phyloP scores from a whole-genome alignment of 92 coral and sea anemone species.

The Porites evermanni region DNA sequence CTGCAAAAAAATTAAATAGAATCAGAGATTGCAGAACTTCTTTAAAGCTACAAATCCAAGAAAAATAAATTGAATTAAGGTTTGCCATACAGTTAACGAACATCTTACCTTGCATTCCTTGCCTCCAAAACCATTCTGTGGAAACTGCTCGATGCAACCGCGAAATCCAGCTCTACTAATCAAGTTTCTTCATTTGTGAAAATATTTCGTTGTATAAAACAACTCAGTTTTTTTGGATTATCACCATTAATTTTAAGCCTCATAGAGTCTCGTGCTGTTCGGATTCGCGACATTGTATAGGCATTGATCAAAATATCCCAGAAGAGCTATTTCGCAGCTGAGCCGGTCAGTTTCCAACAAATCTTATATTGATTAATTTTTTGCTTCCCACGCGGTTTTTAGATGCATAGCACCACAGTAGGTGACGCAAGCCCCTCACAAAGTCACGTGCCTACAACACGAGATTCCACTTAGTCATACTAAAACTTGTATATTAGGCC shows the following conservation, averaged over 20 bases:
- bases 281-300: constrained; percentile 46
- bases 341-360: constrained; percentile 36
- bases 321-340: constrained; percentile 37
- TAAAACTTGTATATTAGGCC: not conserved
- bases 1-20: not conserved
- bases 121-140: constrained; percentile 25
- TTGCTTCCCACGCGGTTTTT: not conserved
- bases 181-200: constrained; percentile 12
- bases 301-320: not conserved
- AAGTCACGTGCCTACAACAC: constrained; percentile 49
- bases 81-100: not conserved
- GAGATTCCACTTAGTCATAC: constrained; percentile 15
- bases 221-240: not conserved
- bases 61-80: not conserved
- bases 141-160: constrained; percentile 57
- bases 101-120: constrained; percentile 14
- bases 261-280: constrained; percentile 45
- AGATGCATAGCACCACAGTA: not conserved
- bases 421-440: constrained; percentile 12
- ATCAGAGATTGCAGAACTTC: not conserved
- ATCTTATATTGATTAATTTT: not conserved
- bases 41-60: too few relatives aligned
- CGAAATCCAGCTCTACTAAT: constrained; percentile 33
- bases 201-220: not conserved
- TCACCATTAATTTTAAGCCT: not conserved